Evolutionary conservation across 2,797 vertebrate genomes (phyloP), one percentile per base, ranked within the genome.

Genomic region (Eutrigla gurnardus): DNA sequence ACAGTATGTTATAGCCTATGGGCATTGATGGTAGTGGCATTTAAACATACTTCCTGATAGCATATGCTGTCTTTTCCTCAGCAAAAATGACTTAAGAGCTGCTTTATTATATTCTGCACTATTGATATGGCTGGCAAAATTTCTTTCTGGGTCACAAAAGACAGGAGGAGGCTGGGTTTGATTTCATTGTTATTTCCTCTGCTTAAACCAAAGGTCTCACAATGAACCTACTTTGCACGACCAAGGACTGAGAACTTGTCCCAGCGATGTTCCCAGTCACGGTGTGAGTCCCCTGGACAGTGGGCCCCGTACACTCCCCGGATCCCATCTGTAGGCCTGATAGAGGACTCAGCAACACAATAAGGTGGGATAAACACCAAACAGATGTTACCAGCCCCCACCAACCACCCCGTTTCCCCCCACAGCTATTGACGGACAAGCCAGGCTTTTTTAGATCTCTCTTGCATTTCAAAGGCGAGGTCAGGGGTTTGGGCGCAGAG

Each of bases 341-440:
- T 66, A 77, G 71, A 88, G 68, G 74, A 85, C 80, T 66, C 64
- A 17, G 74, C 75, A 81, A 85, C 77, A 92, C 90, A 93, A 90
- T 88, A 88, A 93, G 83, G 70, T 81, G 69, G 86, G 85, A 88
- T 86, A 85, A 89, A 94, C 57, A 74, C 78, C 86, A 89, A 93
- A 91, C 92, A 94, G 92, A 94, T 94, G 91, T 94, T 92, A 40
- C 82, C 60, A 39, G 81, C 84, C 81, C 73, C 87, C 77, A 17
- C 75, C 78, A 73, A 79, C 65, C 78, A 77, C 80, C 61, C 73
- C 46, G 43, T 35, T 25, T 71, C 73, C 39, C 74, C 68, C 58
- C 67, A 70, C 73, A 81, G 68, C 88, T 62, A 89, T 87, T 90
- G 90, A 91, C 75, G 76, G 85, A 80, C 63, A 89, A 78, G 81